phyloP scores from a whole-genome alignment of 2,113 vertebrate genomes.

The Nothobranchius furzeri region DNA sequence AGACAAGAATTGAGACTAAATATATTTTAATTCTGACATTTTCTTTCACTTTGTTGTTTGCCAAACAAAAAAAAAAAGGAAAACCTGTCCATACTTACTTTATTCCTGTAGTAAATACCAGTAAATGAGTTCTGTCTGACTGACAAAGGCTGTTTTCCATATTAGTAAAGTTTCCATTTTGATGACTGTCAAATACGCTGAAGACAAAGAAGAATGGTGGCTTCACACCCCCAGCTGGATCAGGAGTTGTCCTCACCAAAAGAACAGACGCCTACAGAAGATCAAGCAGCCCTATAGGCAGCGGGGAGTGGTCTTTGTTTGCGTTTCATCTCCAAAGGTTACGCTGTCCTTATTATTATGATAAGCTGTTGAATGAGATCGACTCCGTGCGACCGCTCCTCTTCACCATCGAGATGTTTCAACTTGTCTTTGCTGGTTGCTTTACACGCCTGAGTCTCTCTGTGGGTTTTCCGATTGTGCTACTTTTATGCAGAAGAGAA shows the following conservation, averaged over 20 bases:
- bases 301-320: slow-evolving; percentile 45
- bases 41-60: slow-evolving; percentile 36
- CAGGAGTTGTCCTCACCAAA: slow-evolving; percentile 2
- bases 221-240: slow-evolving; percentile 8
- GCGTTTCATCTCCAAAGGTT: slow-evolving; percentile 66
- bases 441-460: slow-evolving; percentile 31
- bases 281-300: slow-evolving; percentile 37
- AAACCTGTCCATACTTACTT: slow-evolving; percentile 25
- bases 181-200: slow-evolving; percentile 20
- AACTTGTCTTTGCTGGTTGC: slow-evolving; percentile 47
- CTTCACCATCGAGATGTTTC: slow-evolving; percentile 46
- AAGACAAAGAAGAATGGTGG: slow-evolving; percentile 1
- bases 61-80: slow-evolving; percentile 25
- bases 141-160: slow-evolving; percentile 39
- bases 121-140: slow-evolving; percentile 36
- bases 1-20: slow-evolving; percentile 18
- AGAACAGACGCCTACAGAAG: slow-evolving; percentile 31
- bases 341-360: slow-evolving; percentile 72
- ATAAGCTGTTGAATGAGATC: slow-evolving; percentile 54
- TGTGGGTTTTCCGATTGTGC: slow-evolving; percentile 28
- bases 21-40: slow-evolving; percentile 69
- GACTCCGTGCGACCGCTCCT: slow-evolving; percentile 23
- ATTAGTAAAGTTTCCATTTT: slow-evolving; percentile 27
- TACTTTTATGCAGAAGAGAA: slow-evolving; percentile 53
- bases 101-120: slow-evolving; percentile 53